Base-by-base conservation (phyloP, 2,113 vertebrate species). In the Tenrec ecaudatus region DNA sequence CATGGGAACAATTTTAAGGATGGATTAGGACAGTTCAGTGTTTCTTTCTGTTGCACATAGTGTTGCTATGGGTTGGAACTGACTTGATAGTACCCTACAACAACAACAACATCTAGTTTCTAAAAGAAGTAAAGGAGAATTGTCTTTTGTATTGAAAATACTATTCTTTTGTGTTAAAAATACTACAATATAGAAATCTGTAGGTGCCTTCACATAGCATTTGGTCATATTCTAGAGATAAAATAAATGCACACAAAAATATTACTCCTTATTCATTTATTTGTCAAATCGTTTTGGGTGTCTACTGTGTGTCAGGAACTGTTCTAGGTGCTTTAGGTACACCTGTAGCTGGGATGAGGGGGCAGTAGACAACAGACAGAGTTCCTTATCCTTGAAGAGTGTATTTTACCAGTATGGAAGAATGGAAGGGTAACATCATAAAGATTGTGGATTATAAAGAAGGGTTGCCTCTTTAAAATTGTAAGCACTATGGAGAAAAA, bases 151-250 rank as follows among this genome's bases (percentile, higher is more conserved):
- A 23, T 62, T 62, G 60, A 62, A 62, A 62, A 62, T 62, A 62
- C 16, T 62, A 62, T 62, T 12, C 17, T 62, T 53, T 53, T 23
- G 22, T 62, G 60, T 62, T 62, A 23, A 62, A 60, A 62, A 62
- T 62, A 62, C 60, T 62, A 62, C 22, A 23, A 2, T 62, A 62
- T 23, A 53, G 68, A 15, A 76, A 88, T 82, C 22, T 47, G 20
- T 91, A 71, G n/a, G 12, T 86, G 47, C 20, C 29, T 60, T 86
- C 31, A 80, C 36, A 91, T 36, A 84, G 27, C 23, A 87, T 94
- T 84, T 75, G 87, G 75, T 96, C 15, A 60, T 90, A 47, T 58
- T 86, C 5, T 90, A 82, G 25, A 71, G 27, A 53, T 8, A 94
- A 85, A 76, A 17, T 29, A 86, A 73, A 57, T 4, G 40, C 14